Evolutionary conservation across 92 coral and sea anemone species (phyloP), one percentile per base, ranked within the genome.

Genomic region (Palythoa caribaeorum): DNA sequence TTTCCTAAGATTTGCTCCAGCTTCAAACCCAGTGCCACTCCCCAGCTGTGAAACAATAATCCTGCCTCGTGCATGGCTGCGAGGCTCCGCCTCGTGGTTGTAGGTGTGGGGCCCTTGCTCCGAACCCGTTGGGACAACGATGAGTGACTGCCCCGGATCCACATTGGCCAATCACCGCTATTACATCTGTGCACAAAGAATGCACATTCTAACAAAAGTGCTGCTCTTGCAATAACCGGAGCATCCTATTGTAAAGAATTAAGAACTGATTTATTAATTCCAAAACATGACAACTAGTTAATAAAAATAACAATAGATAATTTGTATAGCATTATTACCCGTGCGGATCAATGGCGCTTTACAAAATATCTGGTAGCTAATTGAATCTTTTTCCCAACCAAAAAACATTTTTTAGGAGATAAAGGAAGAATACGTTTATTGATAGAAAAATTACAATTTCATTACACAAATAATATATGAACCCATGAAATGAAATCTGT

Each of bases 11-110:
- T 95, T 77, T 88, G 85, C 75, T 97, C 98, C 39, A 97, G 89
- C 83, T 93, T 97, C 92, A 92, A 89, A 2, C 99, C 99, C 36
- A 97, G 72, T 1, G 98, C 99, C 57, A 95, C 95, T 21, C 98
- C 99, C 99, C 99, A 97, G 65, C 93, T 92, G 76, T 93, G 98
- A 80, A 97, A 97, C 91, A 97, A 86, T 70, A 90, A 60, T 12
- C 99, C 99, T 52, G 99, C 99, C 76, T 97, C 99, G 87, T 97
- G 98, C 96, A 95, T 97, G 76, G 98, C 98, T 5, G 92, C 95
- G 9, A 97, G 96, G 76, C 96, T 97, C 63, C 98, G 97, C 62
- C 98, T 92, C 37, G 96, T 97, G 17, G 98, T 95, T 1, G 93
- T 92, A 20, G 89, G 83, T 14, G 95, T 90, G 79, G 95, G 92